Evolutionary conservation across 2,113 vertebrate genomes (phyloP).

Genomic region (Nannospalax galili): DNA sequence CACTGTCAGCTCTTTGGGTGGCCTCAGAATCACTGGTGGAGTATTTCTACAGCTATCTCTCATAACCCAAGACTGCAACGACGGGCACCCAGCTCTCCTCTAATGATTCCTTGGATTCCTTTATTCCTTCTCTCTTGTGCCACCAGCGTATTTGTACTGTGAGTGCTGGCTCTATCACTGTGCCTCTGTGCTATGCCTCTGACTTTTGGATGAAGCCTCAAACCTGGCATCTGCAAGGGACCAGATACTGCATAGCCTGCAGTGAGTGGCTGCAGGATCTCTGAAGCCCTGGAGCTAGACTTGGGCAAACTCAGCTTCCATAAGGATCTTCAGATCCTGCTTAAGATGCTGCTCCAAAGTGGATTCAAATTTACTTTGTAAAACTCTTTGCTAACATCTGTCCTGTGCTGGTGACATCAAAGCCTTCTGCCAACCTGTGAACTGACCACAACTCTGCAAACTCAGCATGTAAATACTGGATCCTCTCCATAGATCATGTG

Average conservation of each 20-base stretch:
- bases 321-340: conserved; percentile 86
- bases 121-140: neutral
- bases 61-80: neutral
- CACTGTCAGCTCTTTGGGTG: no score
- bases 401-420: conserved; percentile 86
- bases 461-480: conserved; percentile 90
- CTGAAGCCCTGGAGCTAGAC: neutral
- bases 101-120: neutral
- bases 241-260: neutral
- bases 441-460: conserved; percentile 91
- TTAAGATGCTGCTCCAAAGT: conserved; percentile 79
- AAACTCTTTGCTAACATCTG: conserved; percentile 78
- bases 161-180: neutral
- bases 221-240: neutral
- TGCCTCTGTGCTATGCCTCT: neutral
- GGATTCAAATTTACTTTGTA: conserved; percentile 86
- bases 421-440: conserved; percentile 88
- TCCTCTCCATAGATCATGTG: conserved; percentile 89
- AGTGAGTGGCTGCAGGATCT: neutral
- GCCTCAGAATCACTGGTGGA: neutral
- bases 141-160: neutral
- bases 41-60: conserved; percentile 62
- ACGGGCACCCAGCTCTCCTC: neutral
- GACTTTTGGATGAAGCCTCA: neutral
- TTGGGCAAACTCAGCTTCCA: neutral